Base-by-base conservation (phyloP, 92 coral and sea anemone genomes). In the Palythoa grandiflora region DNA sequence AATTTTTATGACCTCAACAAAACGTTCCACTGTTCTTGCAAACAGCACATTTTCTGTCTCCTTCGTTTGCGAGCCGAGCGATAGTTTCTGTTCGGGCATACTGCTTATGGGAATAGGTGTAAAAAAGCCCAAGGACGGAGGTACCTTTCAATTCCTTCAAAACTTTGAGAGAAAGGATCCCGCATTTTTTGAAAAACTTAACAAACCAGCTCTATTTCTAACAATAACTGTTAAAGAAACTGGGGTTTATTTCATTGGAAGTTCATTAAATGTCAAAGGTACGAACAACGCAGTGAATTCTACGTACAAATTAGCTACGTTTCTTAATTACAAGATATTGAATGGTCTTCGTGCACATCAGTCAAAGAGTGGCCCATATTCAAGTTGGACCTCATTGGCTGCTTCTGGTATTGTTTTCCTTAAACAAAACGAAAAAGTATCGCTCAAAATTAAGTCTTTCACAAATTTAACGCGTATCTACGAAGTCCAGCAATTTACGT, bases 71-170 rank as follows among this genome's bases (percentile, higher is more conserved):
- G 38, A 80, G 19, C 44, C 39, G 57, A 80, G 21, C 21, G 37
- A 80, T 57, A 80, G 59, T 1, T 44, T 80, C 75, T 80, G 85
- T 80, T 28, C 85, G n/a, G 85, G 85, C 5, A 63, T 63, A 17
- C 47, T 80, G 16, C 72, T 80, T 10, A 40, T 80, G 16, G 38
- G 57, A 61, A 19, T 20, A 9, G 50, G 47, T 40, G 55, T 9
- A 3, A 3, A 0, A 7, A 11, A 15, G 3, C 6, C 0, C 17
- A 79, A 79, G 12, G 0, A 2, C 1, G 19, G 5, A 1, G 16
- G 3, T 6, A 48, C 21, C 3, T 80, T 39, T 21, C 85, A 39
- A 40, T 1, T 19, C 19, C 15, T 80, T 40, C 38, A 1, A 63
- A 3, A 6, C 0, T 80, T 6, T 21, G 4, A 16, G 17, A 8